Evolutionary conservation across 2,888 invertebrate species (phyloP), one percentile per base, ranked within the genome.

Genomic region (Nomada hirtipes): DNA sequence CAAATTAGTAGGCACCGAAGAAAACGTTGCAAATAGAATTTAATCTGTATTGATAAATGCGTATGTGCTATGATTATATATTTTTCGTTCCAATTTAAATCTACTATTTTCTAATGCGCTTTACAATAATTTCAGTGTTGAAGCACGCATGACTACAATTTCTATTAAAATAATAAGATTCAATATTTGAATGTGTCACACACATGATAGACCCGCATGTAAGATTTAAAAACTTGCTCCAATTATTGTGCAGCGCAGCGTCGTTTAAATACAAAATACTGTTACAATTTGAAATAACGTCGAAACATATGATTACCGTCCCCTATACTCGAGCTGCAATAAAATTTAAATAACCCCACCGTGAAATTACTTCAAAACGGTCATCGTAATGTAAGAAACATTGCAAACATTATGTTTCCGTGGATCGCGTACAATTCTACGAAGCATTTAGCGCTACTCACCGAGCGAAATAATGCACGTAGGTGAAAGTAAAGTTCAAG

Each of bases 321-420:
- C 23, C 26, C 26, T 29, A 50, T 50, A 18, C 23, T n/a, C n/a
- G 9, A 1, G 15, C 23, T 11, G 50, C 50, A 15, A 11, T 64
- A 64, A 64, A 64, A 18, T 64, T 50, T 15, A 50, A 50, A 23
- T 29, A 64, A 64, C 50, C 4, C 29, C 50, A 29, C 50, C 50
- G 64, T 64, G 26, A 64, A 52, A 29, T 50, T 26, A 26, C 64
- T 26, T 50, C 29, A 50, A 64, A 64, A 50, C 64, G 29, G 50
- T 64, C 50, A 50, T 23, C 64, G 18, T 64, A 64, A 64, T 26
- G 47, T 50, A 26, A 15, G 44, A 18, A 50, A 26, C 18, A 47
- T 18, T 50, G 47, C 18, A 18, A 36, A 36, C 36, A 36, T 50
- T 64, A 64, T 44, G 47, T 20, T 64, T 50, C 47, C 64, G 64